These are phyloP conservation scores for Epinotia bilunana DNA, from an alignment of 2,888 invertebrate genomes.

Conservation along the genomic window DNA sequence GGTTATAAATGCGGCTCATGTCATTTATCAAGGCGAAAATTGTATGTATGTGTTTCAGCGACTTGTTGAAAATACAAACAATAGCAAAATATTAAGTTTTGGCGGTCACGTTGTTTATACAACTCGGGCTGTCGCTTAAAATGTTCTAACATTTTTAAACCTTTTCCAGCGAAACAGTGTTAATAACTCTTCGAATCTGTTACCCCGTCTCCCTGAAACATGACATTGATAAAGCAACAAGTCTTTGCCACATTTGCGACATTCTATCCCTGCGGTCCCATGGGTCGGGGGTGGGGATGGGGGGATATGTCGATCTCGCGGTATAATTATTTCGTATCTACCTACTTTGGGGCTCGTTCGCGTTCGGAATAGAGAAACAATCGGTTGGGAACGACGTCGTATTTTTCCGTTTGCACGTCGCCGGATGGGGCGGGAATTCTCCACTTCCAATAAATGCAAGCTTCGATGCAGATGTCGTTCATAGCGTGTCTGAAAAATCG, in stretches of 20 bases:
- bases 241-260: constrained; percentile 75
- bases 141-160: neutral
- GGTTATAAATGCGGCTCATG: neutral
- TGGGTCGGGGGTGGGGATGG: constrained; percentile 45
- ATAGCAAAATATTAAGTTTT: too few species aligned
- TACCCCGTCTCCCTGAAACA: constrained; percentile 57
- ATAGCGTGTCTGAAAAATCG: constrained; percentile 33
- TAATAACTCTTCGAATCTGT: constrained; percentile 35
- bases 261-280: constrained; percentile 58
- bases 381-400: constrained; percentile 62
- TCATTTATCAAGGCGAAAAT: neutral
- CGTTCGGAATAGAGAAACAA: constrained; percentile 72
- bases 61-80: too few species aligned
- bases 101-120: too few species aligned
- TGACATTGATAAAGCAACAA: constrained; percentile 80
- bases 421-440: constrained; percentile 57
- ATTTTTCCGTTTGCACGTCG: constrained; percentile 69
- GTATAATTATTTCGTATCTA: constrained; percentile 79
- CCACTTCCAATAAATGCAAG: constrained; percentile 63
- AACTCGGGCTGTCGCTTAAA: neutral
- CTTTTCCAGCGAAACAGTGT: neutral
- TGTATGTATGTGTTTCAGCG: too few species aligned
- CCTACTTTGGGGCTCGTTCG: constrained; percentile 70
- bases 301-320: constrained; percentile 66
- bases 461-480: constrained; percentile 53